Conservation (phyloP, 2,888 invertebrate genomes). For the Lingula anatina region DNA sequence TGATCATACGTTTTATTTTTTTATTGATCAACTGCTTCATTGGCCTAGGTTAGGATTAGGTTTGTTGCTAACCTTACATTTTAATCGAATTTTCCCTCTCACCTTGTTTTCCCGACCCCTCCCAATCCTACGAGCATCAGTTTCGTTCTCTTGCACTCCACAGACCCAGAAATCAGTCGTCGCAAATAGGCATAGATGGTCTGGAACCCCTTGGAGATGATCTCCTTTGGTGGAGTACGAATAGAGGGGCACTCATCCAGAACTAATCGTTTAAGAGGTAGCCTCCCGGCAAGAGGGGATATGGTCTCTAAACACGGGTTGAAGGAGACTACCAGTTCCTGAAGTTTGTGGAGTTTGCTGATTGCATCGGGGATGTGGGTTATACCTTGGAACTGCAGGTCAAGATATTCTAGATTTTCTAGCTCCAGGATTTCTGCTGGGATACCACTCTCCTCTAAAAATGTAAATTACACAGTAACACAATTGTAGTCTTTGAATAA, state of each 20-base stretch:
- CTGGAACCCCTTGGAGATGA: slow-evolving; percentile 38
- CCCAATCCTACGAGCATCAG: slow-evolving; percentile 50
- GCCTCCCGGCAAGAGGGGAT: slow-evolving; percentile 26
- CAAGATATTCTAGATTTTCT: slow-evolving; percentile 24
- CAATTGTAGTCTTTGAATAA: no score
- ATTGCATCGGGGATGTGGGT: slow-evolving; percentile 36
- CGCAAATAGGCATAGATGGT: slow-evolving; percentile 42
- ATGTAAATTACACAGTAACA: no score
- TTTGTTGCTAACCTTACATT: not conserved
- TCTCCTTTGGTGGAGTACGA: slow-evolving; percentile 49
- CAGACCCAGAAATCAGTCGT: slow-evolving; percentile 40
- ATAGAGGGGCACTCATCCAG: slow-evolving; percentile 37
- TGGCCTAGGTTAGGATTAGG: not conserved
- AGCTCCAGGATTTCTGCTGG: slow-evolving; percentile 30
- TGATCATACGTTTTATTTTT: no score
- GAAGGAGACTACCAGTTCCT: slow-evolving; percentile 23
- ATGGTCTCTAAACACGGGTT: slow-evolving; percentile 33
- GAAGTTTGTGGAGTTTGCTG: slow-evolving; percentile 21
- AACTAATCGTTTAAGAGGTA: slow-evolving; percentile 27
- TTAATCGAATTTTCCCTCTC: slow-evolving; percentile 1
- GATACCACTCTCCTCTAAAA: slow-evolving; percentile 32
- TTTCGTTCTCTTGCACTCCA: slow-evolving; percentile 43
- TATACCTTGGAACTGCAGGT: slow-evolving; percentile 35
- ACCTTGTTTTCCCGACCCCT: slow-evolving; percentile 49
- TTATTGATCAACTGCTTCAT: no score